Percentiles rank a stretch among this genome's conserved stretches.
Conservation (phyloP, 2,888 invertebrate species). For the Lapara coniferarum region DNA sequence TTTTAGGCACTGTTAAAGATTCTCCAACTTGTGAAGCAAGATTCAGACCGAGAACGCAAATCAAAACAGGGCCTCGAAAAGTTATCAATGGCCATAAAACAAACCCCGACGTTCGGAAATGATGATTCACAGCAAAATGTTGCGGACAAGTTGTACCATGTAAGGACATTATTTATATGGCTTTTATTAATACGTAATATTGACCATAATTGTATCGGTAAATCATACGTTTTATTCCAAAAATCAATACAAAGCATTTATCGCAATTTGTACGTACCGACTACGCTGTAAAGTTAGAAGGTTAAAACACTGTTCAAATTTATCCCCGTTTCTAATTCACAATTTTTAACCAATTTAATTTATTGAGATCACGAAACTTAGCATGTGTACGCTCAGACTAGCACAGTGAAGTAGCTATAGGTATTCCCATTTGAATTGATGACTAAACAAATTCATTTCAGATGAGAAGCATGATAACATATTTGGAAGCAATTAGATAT, state of each 20-base stretch:
- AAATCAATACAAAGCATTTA: too few relatives aligned
- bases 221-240: too few relatives aligned
- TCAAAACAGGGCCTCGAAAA: constrained; percentile 95
- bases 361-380: too few relatives aligned
- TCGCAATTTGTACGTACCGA: too few relatives aligned
- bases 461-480: constrained; percentile 96
- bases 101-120: constrained; percentile 92
- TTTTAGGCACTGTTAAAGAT: constrained; percentile 91
- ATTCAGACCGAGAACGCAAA: constrained; percentile 94
- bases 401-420: too few relatives aligned
- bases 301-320: too few relatives aligned
- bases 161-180: constrained; percentile 69
- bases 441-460: constrained; percentile 61
- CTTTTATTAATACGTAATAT: neutral
- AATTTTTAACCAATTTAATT: too few relatives aligned
- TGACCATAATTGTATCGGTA: neutral
- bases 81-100: constrained; percentile 92
- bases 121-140: constrained; percentile 96
- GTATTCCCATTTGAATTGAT: neutral
- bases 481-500: constrained; percentile 94
- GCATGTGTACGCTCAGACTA: too few relatives aligned
- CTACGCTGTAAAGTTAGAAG: too few relatives aligned
- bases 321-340: too few relatives aligned
- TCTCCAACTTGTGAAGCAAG: constrained; percentile 92
- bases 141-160: constrained; percentile 95